Base-by-base conservation (phyloP, 2,888 invertebrate genomes). In the Alcis repandata region DNA sequence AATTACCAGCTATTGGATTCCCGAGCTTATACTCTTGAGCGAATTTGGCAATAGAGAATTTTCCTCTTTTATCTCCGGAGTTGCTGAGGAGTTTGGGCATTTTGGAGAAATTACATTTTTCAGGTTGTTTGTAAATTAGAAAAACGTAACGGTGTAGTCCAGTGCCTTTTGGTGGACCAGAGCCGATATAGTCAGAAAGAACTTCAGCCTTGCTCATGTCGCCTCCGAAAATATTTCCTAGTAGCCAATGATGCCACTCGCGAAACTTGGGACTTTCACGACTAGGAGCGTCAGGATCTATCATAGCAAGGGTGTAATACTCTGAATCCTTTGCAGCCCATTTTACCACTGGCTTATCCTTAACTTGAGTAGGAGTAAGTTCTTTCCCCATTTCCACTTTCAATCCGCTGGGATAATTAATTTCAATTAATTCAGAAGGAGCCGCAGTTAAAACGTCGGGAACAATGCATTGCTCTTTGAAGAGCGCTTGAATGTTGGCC, bases 161-260 rank as follows among this genome's bases (percentile, higher is more conserved):
- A 38, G 96, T 95, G 51, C 94, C 95, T 86, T 95, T 94, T 9
- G 96, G 96, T n/a, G 97, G 97, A 4, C 96, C 96, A 13, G 92
- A 90, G 19, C 92, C 91, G 40, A 92, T 91, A 78, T 97, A 97
- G 67, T 95, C 95, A 15, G 95, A 92, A 17, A 96, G 86, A 17
- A 93, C 90, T 80, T 96, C 95, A 27, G 96, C 96, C 73, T 94
- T 93, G 13, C 82, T 81, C 46, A 97, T 78, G 70, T 96, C 94
- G 59, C 87, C 89, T 32, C 95, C 96, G 10, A 95, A 95, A 77
- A 97, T 96, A 79, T 97, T 97, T 19, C 94, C 96, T 32, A 97
- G 94, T 11, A 97, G 87, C 97, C 97, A 97, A 84, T 97, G 97
- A 74, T 96, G 95, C 94, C 95, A 96, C 87, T 97, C 96, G 27